Evolutionary conservation across 2,797 vertebrate genomes (phyloP), one percentile per base, ranked within the genome.

Genomic region (Rhabdomys pumilio): DNA sequence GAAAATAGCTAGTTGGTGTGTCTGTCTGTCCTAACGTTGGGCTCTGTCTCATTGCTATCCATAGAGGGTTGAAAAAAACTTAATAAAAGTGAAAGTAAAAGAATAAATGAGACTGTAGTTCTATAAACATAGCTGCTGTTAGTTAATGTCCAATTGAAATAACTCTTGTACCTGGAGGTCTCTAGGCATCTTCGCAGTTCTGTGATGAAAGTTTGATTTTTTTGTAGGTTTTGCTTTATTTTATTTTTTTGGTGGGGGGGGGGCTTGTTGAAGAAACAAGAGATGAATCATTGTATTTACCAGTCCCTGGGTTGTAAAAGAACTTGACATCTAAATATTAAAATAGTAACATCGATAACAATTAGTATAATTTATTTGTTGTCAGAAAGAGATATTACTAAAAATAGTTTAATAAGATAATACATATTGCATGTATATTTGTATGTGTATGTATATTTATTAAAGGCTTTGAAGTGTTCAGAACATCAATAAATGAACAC

Each of bases 61-160:
- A 88, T 2, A 92, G n/a, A 80, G 1, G 17, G 92, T 88, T 73
- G 67, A 6, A 57, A 86, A 79, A 15, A 3, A 47, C 34, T 41
- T 90, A 95, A 44, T 34, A 84, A 24, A 65, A 81, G 65, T 69
- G 81, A 91, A 41, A 1, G 67, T 41, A 31, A 95, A 90, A 79
- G 31, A 12, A 55, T 75, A 93, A 75, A 73, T 90, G 53, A 80
- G 57, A 90, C 15, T 63, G 0, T 55, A 82, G 11, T 91, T 90
- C n/a, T 89, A 77, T 15, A 92, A 90, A 81, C 47, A 63, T 44
- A 93, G 89, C 4, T 65, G 17, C 63, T 10, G 82, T 57, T 47
- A 72, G 13, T 72, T 72, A 89, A 86, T 65, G 24, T 6, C 44
- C 96, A 85, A 91, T 34, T 84, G 8, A 34, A 13, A 53, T 77